Evolutionary conservation across 92 coral and sea anemone species (phyloP), one percentile per base, ranked within the genome.

Genomic region (Actinernus sp.): DNA sequence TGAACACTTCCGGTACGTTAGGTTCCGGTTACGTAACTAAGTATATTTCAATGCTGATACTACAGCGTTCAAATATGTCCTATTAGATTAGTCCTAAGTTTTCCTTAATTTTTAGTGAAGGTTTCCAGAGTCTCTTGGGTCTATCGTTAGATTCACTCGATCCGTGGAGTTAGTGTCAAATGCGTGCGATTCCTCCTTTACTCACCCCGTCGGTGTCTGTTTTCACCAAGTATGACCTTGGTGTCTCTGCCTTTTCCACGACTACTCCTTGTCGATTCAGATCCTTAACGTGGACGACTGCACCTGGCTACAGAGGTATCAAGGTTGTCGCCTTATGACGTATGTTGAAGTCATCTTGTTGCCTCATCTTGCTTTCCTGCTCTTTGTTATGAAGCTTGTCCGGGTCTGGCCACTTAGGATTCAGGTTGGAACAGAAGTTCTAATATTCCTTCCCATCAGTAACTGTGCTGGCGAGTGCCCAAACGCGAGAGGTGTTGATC

Each of bases 101-200:
- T n/a, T n/a, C n/a, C n/a, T n/a, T n/a, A n/a, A n/a, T n/a, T n/a
- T n/a, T n/a, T n/a, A n/a, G n/a, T n/a, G n/a, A n/a, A n/a, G n/a
- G n/a, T n/a, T 31, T 31, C 24, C 0, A 31, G 24, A 31, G 48
- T 44, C 26, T 44, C 26, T 58, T 36, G 26, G 12, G 21, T 20
- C 11, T 58, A 14, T 8, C 9, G 14, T 37, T 8, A 8, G 8
- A 14, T 37, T 37, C n/a, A 14, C 43, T 3, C 18, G 26, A 18
- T 57, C 25, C n/a, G 32, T 25, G 82, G 82, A 26, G 53, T 37
- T 24, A 56, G 73, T 40, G 68, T 59, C 38, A 63, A 34, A 28
- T 74, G 75, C 12, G 49, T 68, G 9, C 75, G 17, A 28, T 68
- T 68, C 31, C 76, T 52, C 43, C n/a, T n/a, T n/a, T n/a, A n/a